phyloP scores from a whole-genome alignment of 2,797 vertebrate genomes.

The Helicolenus hilgendorfi region DNA sequence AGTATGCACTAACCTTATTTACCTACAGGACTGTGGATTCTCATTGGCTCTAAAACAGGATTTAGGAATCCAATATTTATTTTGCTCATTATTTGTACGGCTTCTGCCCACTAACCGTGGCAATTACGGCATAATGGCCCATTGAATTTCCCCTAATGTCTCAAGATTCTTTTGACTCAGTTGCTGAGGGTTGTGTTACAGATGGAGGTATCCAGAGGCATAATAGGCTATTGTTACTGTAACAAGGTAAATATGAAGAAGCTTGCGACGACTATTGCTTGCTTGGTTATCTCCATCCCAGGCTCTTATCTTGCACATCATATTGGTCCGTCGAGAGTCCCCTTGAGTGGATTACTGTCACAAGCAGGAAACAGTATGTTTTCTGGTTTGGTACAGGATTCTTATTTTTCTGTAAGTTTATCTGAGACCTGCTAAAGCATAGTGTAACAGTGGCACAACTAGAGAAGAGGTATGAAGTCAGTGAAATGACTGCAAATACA shows the following conservation, averaged over 20 bases:
- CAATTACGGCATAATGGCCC: not conserved
- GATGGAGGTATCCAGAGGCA: not conserved
- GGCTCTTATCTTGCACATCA: not conserved
- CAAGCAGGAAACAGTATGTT: not conserved
- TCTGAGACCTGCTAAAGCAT: not conserved
- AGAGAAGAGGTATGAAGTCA: no score
- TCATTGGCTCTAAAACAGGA: not conserved
- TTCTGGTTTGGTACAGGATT: no score
- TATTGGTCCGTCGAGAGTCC: not conserved
- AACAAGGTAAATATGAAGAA: not conserved
- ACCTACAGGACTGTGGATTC: not conserved
- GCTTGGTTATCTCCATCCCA: not conserved
- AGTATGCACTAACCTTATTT: constrained; percentile 5
- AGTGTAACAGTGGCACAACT: not conserved
- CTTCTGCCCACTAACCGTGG: not conserved
- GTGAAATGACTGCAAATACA: no score
- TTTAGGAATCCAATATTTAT: not conserved
- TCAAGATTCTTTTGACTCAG: not conserved
- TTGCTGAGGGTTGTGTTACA: not conserved
- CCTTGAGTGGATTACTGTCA: not conserved
- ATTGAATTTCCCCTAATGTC: not conserved
- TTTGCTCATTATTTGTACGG: not conserved
- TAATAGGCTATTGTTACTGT: not conserved
- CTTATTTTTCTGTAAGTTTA: not conserved
- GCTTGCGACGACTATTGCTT: not conserved